Conservation (phyloP, 2,797 vertebrate genomes). For the Craterocephalus amniculus region DNA sequence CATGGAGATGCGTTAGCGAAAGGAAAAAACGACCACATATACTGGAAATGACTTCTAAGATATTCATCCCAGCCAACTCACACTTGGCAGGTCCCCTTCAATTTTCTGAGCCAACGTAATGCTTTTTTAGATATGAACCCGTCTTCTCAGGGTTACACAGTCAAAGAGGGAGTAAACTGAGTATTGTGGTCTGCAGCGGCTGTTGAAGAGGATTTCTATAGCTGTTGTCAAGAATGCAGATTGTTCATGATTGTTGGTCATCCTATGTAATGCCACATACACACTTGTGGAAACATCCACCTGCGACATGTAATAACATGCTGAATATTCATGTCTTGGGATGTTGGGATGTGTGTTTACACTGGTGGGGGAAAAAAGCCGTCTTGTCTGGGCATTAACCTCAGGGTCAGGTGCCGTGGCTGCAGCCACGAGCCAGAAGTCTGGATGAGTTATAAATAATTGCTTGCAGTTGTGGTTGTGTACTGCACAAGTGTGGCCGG, state of each 20-base stretch:
- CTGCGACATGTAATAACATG: conserved; percentile 43
- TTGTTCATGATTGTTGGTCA: conserved; percentile 23
- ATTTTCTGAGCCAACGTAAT: conserved; percentile 60
- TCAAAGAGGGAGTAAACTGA: conserved; percentile 31
- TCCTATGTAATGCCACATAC: conserved; percentile 28
- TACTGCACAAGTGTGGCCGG: conserved; percentile 50
- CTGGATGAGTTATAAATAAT: conserved; percentile 73
- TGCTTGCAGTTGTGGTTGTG: conserved; percentile 72
- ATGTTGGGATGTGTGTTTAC: conserved; percentile 36
- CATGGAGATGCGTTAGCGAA: conserved; percentile 71
- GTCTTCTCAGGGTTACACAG: conserved; percentile 46
- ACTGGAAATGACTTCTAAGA: conserved; percentile 81
- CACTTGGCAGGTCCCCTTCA: conserved; percentile 62
- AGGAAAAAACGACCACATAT: conserved; percentile 64
- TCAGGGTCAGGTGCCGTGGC: conserved; percentile 67
- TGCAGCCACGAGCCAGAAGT: conserved; percentile 58
- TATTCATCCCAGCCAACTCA: conserved; percentile 71
- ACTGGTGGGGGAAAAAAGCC: not conserved
- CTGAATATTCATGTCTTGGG: conserved; percentile 54
- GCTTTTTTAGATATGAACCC: conserved; percentile 44
- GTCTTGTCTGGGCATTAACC: conserved; percentile 58
- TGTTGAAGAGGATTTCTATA: conserved; percentile 50
- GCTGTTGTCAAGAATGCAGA: conserved; percentile 54
- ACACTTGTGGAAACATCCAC: conserved; percentile 44
- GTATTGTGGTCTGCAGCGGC: conserved; percentile 37